Evolutionary conservation across 1,140 invertebrate genomes (phyloP).

Genomic region (Megathymus violae): DNA sequence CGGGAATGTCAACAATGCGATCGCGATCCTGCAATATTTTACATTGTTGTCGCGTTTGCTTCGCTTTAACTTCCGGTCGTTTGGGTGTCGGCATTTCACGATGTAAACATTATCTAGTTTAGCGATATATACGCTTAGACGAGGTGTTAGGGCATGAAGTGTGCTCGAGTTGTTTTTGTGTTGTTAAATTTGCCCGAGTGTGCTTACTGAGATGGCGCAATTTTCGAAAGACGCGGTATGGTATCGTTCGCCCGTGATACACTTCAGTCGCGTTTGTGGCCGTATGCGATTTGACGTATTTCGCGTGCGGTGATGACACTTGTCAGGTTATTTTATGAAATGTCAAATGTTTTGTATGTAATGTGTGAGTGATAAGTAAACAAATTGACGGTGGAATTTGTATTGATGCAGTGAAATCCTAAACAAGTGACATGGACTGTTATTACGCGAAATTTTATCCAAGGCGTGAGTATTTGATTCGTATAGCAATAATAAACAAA

Average conservation of each 20-base stretch:
- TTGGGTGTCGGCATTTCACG: constrained; percentile 82
- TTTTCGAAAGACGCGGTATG: constrained; percentile 84
- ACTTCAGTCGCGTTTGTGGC: constrained; percentile 82
- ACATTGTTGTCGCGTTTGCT: constrained; percentile 90
- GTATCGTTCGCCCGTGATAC: constrained; percentile 80
- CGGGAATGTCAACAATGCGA: constrained; percentile 89
- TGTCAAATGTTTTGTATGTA: constrained; percentile 78
- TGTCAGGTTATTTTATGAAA: constrained; percentile 82
- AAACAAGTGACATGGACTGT: constrained; percentile 80
- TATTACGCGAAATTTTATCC: constrained; percentile 83
- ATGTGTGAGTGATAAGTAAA: constrained; percentile 79
- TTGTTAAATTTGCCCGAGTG: constrained; percentile 80
- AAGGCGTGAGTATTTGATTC: constrained; percentile 80
- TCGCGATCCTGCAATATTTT: constrained; percentile 91
- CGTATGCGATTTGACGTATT: constrained; percentile 83
- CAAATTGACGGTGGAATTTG: constrained; percentile 76
- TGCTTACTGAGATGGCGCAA: constrained; percentile 83
- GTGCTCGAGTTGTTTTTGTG: constrained; percentile 82
- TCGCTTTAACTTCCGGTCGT: constrained; percentile 85
- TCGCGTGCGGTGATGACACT: constrained; percentile 80
- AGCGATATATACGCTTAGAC: constrained; percentile 70
- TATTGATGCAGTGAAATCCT: constrained; percentile 76
- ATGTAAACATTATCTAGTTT: constrained; percentile 84
- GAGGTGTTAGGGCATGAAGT: constrained; percentile 74
- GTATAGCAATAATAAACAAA: constrained; percentile 72